Evolutionary conservation across 2,797 vertebrate species (phyloP), one percentile per base, ranked within the genome.

Genomic region (Distichodus sexfasciatus): DNA sequence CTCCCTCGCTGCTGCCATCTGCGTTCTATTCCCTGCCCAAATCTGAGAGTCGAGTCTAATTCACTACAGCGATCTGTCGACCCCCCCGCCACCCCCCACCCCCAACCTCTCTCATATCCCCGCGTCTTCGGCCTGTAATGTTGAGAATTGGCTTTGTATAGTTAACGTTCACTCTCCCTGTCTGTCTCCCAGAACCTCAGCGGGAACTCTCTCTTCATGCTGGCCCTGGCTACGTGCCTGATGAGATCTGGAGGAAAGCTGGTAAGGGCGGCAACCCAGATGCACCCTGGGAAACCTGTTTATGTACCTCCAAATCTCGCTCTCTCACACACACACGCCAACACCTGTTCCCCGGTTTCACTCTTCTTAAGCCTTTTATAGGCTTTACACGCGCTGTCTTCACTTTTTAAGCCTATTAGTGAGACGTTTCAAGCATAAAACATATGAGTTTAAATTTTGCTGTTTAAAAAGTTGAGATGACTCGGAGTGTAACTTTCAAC

Each of bases 221-320:
- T 17, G 92, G 93, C 73, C 86, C 96, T 0, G 93, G 94, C 78
- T 98, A 97, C n/a, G 94, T 99, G 78, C 94, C 96, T 6, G 97
- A 99, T 78, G 96, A 99, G 85, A 98, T 99, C 55, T 99, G 97
- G 97, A 95, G 94, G 74, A 99, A 99, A 91, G 97, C 96, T 77
- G 96, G 97, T 99, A 86, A 91, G 91, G 76, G 83, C 74, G 60
- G 54, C 63, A 23, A 68, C 65, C 41, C 33, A 73, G 61, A 72
- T 73, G 55, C 75, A 65, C 61, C 71, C 71, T 74, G 60, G 62
- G 67, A 78, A 61, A 55, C 71, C 66, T 74, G 67, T 71, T 81
- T 67, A 61, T 51, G 48, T 36, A 29, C 19, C 51, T 15, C 36
- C n/a, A 15, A 51, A 36, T 7, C n/a, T n/a, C n/a, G n/a, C n/a